phyloP scores from a whole-genome alignment of 2,888 invertebrate species.

The Aelia acuminata region DNA sequence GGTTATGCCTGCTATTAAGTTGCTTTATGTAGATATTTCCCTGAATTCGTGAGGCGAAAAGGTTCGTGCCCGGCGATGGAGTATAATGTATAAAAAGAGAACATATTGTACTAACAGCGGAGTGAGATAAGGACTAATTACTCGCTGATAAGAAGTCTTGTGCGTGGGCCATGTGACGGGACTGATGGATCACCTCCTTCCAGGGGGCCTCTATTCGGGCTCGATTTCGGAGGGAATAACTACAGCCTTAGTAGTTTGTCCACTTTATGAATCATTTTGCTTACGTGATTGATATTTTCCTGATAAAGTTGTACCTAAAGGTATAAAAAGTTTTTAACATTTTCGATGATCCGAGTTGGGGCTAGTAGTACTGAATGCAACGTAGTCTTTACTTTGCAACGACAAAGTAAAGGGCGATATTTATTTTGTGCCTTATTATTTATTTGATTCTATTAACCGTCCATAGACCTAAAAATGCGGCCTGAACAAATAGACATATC shows the following conservation, averaged over 20 bases:
- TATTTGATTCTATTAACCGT: too few species aligned
- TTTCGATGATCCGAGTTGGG: too few species aligned
- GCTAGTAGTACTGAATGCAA: too few species aligned
- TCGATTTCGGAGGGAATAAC: background rate
- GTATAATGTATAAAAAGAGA: conserved; percentile 16
- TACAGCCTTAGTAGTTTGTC: background rate
- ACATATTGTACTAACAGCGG: conserved; percentile 18
- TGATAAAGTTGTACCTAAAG: background rate
- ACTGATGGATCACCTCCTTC: conserved; percentile 31
- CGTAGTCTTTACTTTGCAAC: too few species aligned
- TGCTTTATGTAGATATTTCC: conserved; percentile 30
- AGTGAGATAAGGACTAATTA: background rate
- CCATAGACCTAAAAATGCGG: too few species aligned
- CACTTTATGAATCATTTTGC: background rate
- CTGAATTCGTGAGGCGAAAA: background rate
- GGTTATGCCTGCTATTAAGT: background rate
- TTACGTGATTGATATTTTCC: background rate
- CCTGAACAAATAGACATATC: too few species aligned
- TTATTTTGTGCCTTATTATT: too few species aligned
- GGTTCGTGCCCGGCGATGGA: background rate
- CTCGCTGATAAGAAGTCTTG: conserved; percentile 7
- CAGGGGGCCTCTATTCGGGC: background rate
- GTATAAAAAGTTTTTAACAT: background rate
- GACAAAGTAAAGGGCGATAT: too few species aligned
- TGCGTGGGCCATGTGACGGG: conserved; percentile 30